These are phyloP conservation scores for Nyctalus aviator DNA, from an alignment of 2,797 vertebrate genomes.

Conservation along the genomic window DNA sequence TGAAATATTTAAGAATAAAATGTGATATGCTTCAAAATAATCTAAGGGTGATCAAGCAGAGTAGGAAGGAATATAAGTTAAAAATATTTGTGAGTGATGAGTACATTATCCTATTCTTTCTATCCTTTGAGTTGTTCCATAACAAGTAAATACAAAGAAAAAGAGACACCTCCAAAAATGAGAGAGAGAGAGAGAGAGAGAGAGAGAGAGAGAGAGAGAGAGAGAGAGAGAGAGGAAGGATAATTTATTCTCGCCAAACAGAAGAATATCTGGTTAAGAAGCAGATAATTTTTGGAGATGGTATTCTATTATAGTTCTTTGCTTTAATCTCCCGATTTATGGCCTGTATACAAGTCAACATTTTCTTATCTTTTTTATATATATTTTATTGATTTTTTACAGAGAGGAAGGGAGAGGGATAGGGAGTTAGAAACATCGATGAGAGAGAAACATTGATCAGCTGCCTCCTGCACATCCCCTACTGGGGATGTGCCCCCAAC, in stretches of 20 bases:
- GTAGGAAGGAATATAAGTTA: neutral
- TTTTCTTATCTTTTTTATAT: neutral
- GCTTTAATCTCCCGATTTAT: neutral
- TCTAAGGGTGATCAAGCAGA: neutral
- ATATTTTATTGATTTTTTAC: too few relatives aligned
- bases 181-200: neutral
- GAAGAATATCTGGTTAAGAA: neutral
- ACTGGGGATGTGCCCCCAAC: too few relatives aligned
- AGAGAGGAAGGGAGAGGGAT: too few relatives aligned
- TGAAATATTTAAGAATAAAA: neutral
- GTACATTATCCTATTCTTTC: neutral
- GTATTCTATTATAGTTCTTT: neutral
- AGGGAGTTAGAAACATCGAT: too few relatives aligned
- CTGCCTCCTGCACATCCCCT: too few relatives aligned
- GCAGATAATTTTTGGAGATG: neutral
- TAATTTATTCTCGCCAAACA: neutral
- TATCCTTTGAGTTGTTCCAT: neutral
- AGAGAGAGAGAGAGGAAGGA: neutral
- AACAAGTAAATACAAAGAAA: neutral
- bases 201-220: too few relatives aligned
- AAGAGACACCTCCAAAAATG: too few relatives aligned
- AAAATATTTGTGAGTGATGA: neutral
- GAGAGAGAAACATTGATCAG: too few relatives aligned
- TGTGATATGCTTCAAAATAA: neutral
- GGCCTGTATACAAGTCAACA: neutral